Percentiles rank a stretch among this genome's conserved stretches.
Evolutionary conservation across 2,113 vertebrate genomes (phyloP).

Genomic region (Pygoscelis antarcticus): DNA sequence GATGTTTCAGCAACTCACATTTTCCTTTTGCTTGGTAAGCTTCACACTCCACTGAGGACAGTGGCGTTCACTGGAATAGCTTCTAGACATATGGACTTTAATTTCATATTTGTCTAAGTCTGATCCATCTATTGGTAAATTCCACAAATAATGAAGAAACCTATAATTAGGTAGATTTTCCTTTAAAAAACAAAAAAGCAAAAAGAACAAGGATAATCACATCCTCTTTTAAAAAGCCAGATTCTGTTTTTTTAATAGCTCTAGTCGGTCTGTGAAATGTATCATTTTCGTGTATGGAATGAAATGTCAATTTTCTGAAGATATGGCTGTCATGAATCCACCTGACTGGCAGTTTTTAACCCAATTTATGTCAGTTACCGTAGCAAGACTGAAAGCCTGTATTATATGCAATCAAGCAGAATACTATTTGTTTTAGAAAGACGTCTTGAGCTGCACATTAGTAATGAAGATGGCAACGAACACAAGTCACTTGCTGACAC

Average conservation of each 20-base stretch:
- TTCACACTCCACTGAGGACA: not conserved
- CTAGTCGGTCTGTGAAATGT: not conserved
- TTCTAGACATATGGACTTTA: not conserved
- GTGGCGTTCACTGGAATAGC: not conserved
- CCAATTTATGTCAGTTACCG: slow-evolving; percentile 7
- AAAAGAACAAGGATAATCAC: not conserved
- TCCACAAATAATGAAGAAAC: not conserved
- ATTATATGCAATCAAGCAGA: slow-evolving; percentile 30
- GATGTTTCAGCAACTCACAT: not conserved
- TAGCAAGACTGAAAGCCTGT: slow-evolving; percentile 11
- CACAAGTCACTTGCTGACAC: not conserved
- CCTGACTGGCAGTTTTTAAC: not conserved
- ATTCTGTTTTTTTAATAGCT: not conserved
- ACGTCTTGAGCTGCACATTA: not conserved
- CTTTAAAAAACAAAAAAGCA: not conserved
- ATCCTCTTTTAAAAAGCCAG: not conserved
- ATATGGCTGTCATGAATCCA: not conserved
- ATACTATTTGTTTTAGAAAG: slow-evolving; percentile 7
- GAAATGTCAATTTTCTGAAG: not conserved
- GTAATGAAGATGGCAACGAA: not conserved
- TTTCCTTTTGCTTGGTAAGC: not conserved
- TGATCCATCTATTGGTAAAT: not conserved
- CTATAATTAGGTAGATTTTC: not conserved
- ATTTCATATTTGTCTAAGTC: not conserved
- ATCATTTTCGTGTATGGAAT: not conserved